Percentiles rank a stretch among this genome's conserved stretches.
Conservation (phyloP, 2,797 vertebrate genomes). For the Mormyrops boulengeri region DNA sequence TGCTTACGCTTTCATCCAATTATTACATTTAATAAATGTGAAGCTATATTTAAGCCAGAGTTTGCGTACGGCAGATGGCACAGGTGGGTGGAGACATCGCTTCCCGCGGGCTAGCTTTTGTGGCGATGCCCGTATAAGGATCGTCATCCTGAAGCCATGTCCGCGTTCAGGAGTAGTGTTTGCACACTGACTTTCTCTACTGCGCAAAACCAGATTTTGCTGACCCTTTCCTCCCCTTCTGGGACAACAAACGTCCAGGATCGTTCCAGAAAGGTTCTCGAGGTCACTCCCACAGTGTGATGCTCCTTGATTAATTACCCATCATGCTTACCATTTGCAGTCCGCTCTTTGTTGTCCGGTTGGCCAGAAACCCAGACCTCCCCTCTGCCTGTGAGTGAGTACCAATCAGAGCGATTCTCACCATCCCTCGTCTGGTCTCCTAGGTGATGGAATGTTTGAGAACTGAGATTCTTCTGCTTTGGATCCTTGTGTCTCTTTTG, state of each 20-base stretch:
- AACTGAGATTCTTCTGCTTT: neutral
- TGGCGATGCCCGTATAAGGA: neutral
- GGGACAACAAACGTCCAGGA: neutral
- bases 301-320: neutral
- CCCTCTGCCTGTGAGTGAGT: neutral
- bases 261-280: neutral
- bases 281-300: neutral
- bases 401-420: neutral
- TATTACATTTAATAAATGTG: slow-evolving; percentile 21
- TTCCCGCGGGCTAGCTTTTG: neutral
- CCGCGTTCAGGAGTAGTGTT: neutral
- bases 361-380: neutral
- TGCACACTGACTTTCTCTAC: neutral
- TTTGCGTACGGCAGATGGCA: neutral
- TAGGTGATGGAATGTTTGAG: neutral
- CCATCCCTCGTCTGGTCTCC: neutral
- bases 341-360: neutral
- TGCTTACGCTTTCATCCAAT: slow-evolving; percentile 14
- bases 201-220: neutral
- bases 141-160: neutral
- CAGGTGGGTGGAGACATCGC: neutral
- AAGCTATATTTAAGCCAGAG: neutral
- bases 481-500: neutral
- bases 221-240: neutral
- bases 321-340: neutral